A percentile compares a stretch with the other conserved stretches of the same genome.
Evolutionary conservation across 2,888 invertebrate genomes (phyloP).

Genomic region (Homarus gammarus): DNA sequence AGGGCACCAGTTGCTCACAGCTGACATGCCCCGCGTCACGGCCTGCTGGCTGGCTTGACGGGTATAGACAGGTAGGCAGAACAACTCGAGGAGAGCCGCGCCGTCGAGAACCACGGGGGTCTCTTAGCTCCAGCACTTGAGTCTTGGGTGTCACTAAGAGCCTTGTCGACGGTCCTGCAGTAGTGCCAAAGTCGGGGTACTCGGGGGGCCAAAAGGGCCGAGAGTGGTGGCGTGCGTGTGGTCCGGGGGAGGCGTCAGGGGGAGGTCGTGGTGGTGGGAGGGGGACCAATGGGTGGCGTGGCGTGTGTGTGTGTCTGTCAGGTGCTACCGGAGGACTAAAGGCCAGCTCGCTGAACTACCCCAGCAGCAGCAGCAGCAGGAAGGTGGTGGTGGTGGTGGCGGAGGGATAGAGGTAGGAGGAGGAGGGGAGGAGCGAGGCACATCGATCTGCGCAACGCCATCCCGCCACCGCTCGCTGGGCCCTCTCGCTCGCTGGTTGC

Average conservation of each 20-base stretch:
- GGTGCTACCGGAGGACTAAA: constrained; percentile 43
- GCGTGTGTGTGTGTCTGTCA: constrained; percentile 27
- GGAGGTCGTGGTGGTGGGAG: constrained; percentile 24
- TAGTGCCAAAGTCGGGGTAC: not conserved
- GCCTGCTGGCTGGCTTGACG: not conserved
- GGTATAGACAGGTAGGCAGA: not conserved
- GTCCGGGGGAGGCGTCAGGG: not conserved
- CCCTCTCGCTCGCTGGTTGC: not conserved
- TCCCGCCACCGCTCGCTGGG: not conserved
- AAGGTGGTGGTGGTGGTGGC: constrained; percentile 19
- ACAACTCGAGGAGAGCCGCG: not conserved
- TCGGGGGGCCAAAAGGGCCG: not conserved
- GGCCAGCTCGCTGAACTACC: constrained; percentile 44
- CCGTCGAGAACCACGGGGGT: too few species aligned
- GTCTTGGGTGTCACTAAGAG: not conserved
- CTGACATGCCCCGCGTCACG: not conserved
- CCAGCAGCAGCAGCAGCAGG: constrained; percentile 19
- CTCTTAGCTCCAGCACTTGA: too few species aligned
- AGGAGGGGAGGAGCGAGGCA: constrained; percentile 24
- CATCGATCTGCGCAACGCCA: constrained; percentile 67
- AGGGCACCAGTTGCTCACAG: not conserved
- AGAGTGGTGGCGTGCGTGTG: not conserved
- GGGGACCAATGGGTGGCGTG: not conserved
- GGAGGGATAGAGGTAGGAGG: constrained; percentile 32
- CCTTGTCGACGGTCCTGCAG: not conserved